Evolutionary conservation across 1,140 invertebrate genomes (phyloP).

Genomic region (Drosophila bifasciata): DNA sequence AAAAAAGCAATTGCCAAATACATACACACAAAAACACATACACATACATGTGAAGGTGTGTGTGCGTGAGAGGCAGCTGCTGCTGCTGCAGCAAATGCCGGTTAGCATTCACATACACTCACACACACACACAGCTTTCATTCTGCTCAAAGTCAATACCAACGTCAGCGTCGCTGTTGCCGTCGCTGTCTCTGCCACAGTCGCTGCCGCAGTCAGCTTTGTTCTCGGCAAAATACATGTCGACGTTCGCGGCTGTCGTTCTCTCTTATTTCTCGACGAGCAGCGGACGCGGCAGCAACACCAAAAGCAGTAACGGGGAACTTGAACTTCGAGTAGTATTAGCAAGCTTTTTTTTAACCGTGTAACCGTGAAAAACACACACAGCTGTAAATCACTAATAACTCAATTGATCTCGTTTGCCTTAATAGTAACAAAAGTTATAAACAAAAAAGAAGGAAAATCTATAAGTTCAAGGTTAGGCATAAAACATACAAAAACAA

Average conservation of each 20-base stretch:
- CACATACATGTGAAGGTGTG: conserved; percentile 12
- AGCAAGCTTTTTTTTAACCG: conserved; percentile 39
- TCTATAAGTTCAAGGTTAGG: conserved; percentile 7
- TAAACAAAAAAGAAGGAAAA: conserved; percentile 6
- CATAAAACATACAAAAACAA: neutral
- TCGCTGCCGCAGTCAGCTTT: conserved; percentile 38
- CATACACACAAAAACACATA: conserved; percentile 25
- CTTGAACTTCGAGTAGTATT: conserved; percentile 59
- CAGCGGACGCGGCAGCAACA: conserved; percentile 64
- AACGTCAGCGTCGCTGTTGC: conserved; percentile 35
- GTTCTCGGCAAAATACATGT: conserved; percentile 51
- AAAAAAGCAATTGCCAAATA: conserved; percentile 63
- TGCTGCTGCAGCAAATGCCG: conserved; percentile 64
- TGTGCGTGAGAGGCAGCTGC: conserved; percentile 44
- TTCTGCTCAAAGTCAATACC: conserved; percentile 33
- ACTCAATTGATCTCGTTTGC: conserved; percentile 49
- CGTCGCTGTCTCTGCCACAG: conserved; percentile 17
- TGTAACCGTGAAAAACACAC: conserved; percentile 20
- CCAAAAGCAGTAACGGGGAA: conserved; percentile 22
- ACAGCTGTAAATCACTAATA: neutral
- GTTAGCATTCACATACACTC: conserved; percentile 39
- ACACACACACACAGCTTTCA: conserved; percentile 28
- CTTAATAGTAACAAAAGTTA: conserved; percentile 25
- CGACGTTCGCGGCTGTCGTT: conserved; percentile 13
- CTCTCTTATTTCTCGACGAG: conserved; percentile 69